Base-by-base conservation (phyloP, 2,888 invertebrate species). In the Drosophila antonietae region DNA sequence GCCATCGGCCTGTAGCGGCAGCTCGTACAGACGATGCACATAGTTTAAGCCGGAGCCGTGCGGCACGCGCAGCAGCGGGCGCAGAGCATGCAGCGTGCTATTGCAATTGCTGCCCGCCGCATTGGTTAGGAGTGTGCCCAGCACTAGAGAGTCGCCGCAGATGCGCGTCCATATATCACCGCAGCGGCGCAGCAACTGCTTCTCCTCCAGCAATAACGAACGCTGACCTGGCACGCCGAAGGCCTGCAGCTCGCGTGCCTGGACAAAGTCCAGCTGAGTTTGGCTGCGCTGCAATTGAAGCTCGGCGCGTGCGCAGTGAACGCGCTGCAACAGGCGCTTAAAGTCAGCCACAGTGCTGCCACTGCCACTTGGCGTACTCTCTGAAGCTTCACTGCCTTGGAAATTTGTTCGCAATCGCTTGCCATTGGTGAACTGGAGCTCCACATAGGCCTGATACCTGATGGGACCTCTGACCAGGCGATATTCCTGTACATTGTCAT, bases 131-230 rank as follows among this genome's bases (percentile, higher is more conserved):
- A 91, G 78, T 0, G 89, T 80, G 39, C 92, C 92, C 37, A 91
- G 59, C 6, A 92, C 81, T 1, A 91, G 56, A 6, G 58, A 64
- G 5, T 88, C 83, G 10, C 74, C 75, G 9, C 82, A 86, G 0
- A 89, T 60, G 10, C 91, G 86, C 23, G 84, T 75, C 92, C 92
- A 92, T 2, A 91, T 76, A 68, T 92, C 90, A 8, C 92, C 91
- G 52, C 89, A 90, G 10, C 91, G 90, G 0, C 81, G 77, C n/a
- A 92, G 57, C 43, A 91, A 72, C 68, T 88, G 89, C 51, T 92
- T 91, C 69, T 92, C 92, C 41, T 92, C 92, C 12, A 91, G 63
- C 35, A 89, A 60, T 9, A 81, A 68, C 12, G 89, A 87, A 0
- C 92, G 84, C 39, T 89, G 37, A 6, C 75, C 77, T 8, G 90